Conservation (phyloP, 2,797 vertebrate genomes). For the Labroides dimidiatus region DNA sequence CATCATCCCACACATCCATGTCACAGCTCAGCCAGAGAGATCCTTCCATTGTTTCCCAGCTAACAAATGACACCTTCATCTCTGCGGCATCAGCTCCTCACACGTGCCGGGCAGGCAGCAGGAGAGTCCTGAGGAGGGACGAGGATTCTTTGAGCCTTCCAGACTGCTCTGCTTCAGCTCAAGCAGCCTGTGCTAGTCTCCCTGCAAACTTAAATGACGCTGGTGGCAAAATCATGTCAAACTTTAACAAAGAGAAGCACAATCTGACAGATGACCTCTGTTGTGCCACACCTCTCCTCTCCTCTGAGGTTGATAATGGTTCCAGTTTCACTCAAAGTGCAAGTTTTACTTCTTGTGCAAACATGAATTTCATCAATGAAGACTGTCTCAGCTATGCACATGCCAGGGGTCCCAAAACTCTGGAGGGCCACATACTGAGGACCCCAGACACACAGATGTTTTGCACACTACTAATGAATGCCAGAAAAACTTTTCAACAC, state of each 20-base stretch:
- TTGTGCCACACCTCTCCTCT: constrained; percentile 2
- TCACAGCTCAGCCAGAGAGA: constrained; percentile 24
- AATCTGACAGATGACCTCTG: neutral
- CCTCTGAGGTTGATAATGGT: constrained; percentile 11
- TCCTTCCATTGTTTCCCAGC: constrained; percentile 25
- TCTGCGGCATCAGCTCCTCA: constrained; percentile 22
- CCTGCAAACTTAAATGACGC: neutral
- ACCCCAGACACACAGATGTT: constrained; percentile 5
- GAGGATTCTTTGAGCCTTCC: constrained; percentile 63
- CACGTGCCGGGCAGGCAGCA: neutral
- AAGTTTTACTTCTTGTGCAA: constrained; percentile 33
- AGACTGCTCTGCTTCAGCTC: constrained; percentile 38
- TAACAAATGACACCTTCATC: constrained; percentile 3
- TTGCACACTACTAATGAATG: constrained; percentile 48
- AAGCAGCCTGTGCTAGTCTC: constrained; percentile 18
- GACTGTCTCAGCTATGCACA: constrained; percentile 43
- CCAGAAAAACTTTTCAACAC: constrained; percentile 27
- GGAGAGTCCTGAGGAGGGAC: constrained; percentile 12
- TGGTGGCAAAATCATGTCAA: neutral
- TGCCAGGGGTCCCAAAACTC: neutral
- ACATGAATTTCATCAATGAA: constrained; percentile 25
- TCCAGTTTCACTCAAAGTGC: constrained; percentile 12
- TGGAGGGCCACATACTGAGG: neutral
- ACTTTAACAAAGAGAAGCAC: constrained; percentile 9
- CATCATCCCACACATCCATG: constrained; percentile 11